Evolutionary conservation across 2,888 invertebrate genomes (phyloP), one percentile per base, ranked within the genome.

Genomic region (Callimorpha dominula): DNA sequence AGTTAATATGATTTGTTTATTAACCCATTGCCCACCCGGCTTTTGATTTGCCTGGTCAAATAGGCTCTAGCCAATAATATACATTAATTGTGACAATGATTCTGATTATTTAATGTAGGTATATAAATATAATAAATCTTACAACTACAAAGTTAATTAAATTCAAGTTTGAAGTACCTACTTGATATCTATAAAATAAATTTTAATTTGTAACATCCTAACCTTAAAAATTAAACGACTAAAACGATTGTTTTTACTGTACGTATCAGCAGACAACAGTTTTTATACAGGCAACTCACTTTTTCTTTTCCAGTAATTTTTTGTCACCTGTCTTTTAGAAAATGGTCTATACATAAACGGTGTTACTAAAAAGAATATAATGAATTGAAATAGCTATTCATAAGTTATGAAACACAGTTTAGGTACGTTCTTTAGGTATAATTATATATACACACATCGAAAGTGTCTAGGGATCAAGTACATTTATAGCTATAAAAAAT

Each of bases 1-100:
- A 43, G 20, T 64, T 64, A 46, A 64, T 70, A 54, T 43, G 42
- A 64, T 64, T 70, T 65, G 54, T 54, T 43, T 54, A 65, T 20
- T 60, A 42, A 54, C 57, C 50, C 49, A 62, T 62, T 66, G 50
- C 15, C 66, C 40, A 9, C 57, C 65, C 65, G 71, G 71, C 49
- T 46, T 60, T 42, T 60, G 4, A 68, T 20, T 20, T 43, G n/a
- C n/a, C 57, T 50, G 20, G n/a, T n/a, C 12, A 42, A 63, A 54
- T 50, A 9, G n/a, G 15, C 14, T 15, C 31, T 31, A 31, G n/a
- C 8, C 43, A 31, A 14, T 54, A 52, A 20, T 57, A 20, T 42
- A 42, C 52, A 31, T 40, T 17, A 8, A 31, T 17, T 40, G 50
- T 15, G 4, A 0, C 2, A 50, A 14, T 31, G 14, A 4, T 60